Conservation (phyloP, 2,797 vertebrate genomes). For the Glyptemys insculpta region DNA sequence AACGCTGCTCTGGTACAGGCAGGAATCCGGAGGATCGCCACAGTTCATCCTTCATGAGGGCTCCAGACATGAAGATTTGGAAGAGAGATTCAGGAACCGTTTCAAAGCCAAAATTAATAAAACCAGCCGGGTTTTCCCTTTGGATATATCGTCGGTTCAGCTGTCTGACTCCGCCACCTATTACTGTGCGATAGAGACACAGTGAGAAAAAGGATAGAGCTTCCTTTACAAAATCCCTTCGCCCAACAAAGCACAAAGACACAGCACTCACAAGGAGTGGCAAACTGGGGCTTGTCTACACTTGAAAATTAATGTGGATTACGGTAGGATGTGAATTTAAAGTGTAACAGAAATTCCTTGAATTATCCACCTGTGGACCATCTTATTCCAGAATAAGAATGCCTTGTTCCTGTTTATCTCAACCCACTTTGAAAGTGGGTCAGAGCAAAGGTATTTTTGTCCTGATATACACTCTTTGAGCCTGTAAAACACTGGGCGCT, state of each 20-base stretch:
- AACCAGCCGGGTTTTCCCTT: background rate
- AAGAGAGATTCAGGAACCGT: constrained; percentile 2
- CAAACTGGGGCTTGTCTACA: no score
- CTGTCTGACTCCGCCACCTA: background rate
- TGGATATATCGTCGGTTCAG: background rate
- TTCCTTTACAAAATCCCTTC: background rate
- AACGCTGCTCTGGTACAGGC: background rate
- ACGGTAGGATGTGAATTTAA: background rate
- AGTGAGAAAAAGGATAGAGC: background rate
- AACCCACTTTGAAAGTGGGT: background rate
- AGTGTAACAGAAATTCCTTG: background rate
- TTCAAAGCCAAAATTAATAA: background rate
- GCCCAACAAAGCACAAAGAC: background rate
- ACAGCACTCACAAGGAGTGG: background rate
- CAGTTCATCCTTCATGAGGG: background rate
- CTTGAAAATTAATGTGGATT: no score
- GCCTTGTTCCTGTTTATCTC: background rate
- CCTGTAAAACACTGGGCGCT: background rate
- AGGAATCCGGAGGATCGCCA: background rate
- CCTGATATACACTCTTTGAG: background rate
- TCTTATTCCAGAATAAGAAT: background rate
- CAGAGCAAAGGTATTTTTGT: background rate
- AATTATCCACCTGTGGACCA: background rate
- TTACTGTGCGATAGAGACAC: background rate
- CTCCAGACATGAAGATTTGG: background rate